These are phyloP conservation scores for Catamblyrhynchus diadema DNA, from an alignment of 2,797 vertebrate genomes.

Conservation along the genomic window DNA sequence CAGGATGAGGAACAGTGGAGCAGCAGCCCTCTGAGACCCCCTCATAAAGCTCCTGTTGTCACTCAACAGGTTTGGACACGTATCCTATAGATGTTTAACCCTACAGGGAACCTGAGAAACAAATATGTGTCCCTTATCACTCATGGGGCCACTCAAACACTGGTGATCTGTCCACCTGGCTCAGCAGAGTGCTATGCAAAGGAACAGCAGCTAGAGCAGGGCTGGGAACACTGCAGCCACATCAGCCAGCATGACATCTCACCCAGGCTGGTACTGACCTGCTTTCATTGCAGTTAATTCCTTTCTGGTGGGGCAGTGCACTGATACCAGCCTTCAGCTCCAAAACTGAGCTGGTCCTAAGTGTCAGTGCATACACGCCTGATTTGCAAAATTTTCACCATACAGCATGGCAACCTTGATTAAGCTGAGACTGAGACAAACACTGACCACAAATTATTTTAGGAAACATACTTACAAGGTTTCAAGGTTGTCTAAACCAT, in stretches of 20 bases:
- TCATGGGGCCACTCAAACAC: background rate
- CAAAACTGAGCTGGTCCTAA: background rate
- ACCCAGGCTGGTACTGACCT: background rate
- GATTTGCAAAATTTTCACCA: background rate
- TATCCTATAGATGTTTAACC: background rate
- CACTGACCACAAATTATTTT: background rate
- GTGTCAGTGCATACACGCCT: accelerated
- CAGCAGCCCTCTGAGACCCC: background rate
- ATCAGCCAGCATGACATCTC: background rate
- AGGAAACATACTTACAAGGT: conserved; percentile 87
- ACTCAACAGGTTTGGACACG: background rate
- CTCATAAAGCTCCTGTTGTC: background rate
- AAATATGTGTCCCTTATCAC: conserved; percentile 12
- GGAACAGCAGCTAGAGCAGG: background rate
- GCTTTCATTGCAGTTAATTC: background rate
- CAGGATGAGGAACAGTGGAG: background rate
- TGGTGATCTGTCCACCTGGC: background rate
- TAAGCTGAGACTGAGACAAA: background rate
- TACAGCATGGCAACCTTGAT: background rate
- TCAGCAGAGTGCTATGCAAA: background rate
- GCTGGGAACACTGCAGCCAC: background rate
- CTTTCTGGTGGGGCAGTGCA: conserved; percentile 10
- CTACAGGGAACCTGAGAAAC: background rate
- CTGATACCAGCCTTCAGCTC: background rate
- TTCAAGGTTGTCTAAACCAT: conserved; percentile 92